These are phyloP conservation scores for Mustelus asterias DNA, from an alignment of 2,113 vertebrate genomes.

Conservation along the genomic window DNA sequence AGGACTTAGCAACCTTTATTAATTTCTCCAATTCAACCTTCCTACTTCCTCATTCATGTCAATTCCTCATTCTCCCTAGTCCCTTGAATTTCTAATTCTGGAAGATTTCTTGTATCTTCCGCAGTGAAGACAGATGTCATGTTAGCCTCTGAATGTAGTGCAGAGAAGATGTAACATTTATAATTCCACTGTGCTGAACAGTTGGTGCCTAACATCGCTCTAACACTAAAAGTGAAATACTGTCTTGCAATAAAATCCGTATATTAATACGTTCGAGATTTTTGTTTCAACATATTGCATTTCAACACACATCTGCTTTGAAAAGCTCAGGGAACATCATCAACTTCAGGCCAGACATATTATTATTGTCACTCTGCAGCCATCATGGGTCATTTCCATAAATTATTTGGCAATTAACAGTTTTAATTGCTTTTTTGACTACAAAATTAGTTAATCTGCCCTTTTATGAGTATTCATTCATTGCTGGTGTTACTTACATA, in stretches of 20 bases:
- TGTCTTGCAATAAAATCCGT: background rate
- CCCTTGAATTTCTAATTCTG: too few relatives aligned
- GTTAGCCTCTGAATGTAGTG: background rate
- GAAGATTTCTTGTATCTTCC: too few relatives aligned
- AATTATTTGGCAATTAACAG: constrained; percentile 30
- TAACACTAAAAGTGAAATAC: background rate
- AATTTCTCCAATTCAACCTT: too few relatives aligned
- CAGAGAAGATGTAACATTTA: background rate
- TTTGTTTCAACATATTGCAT: constrained; percentile 14
- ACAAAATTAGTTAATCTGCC: background rate
- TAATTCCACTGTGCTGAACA: background rate
- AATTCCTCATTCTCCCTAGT: too few relatives aligned
- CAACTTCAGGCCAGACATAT: background rate
- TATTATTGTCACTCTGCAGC: background rate
- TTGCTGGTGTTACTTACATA: background rate
- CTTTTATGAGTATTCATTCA: background rate
- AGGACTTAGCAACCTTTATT: too few relatives aligned
- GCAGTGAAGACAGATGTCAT: too few relatives aligned
- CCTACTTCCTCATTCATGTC: too few relatives aligned
- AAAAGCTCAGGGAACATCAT: background rate
- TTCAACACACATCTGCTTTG: background rate
- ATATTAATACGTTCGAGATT: background rate
- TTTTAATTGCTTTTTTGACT: constrained; percentile 35
- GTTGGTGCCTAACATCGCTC: background rate
- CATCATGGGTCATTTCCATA: background rate